Evolutionary conservation across 2,797 vertebrate species (phyloP), one percentile per base, ranked within the genome.

Genomic region (Poeciliopsis infans): DNA sequence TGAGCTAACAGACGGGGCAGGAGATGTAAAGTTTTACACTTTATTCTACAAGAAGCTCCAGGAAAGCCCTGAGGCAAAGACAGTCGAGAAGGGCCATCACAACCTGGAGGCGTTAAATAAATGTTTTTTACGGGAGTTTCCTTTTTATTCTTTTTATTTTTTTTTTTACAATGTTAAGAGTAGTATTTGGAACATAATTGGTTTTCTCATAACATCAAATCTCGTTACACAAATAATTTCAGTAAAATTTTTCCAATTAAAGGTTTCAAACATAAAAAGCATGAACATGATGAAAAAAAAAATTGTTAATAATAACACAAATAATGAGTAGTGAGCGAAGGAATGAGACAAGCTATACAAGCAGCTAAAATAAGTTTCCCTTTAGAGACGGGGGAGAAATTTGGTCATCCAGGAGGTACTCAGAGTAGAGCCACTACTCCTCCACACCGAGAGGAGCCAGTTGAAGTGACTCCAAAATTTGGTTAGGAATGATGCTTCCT

Each of bases 1-100:
- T 94, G 93, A 95, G 93, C 88, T 78, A 92, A 95, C 90, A 88
- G 80, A 87, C 81, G 88, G 43, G 80, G 69, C 83, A 88, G 75
- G 74, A 81, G 80, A 91, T 81, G 86, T 85, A 93, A 95, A 93
- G 88, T 94, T 94, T 92, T 79, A 83, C 83, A 84, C 88, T 91
- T 88, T 89, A 86, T 78, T 88, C 85, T 46, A 77, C 85, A 87
- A 85, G 88, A 89, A 86, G 86, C 83, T 87, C 64, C 20, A 83
- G 84, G 86, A 91, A 49, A 53, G 71, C 66, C 78, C 81, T 39
- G 71, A 61, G 73, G 79, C 78, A 64, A 77, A 78, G 72, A 66
- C 39, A 59, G 71, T 69, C 74, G 41, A 74, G 57, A 57, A 83
- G 72, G 75, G 75, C 73, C 69, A 80, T 51, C 33, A 72, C 33